Evolutionary conservation across 1,140 invertebrate species (phyloP).

Genomic region (Apis florea): DNA sequence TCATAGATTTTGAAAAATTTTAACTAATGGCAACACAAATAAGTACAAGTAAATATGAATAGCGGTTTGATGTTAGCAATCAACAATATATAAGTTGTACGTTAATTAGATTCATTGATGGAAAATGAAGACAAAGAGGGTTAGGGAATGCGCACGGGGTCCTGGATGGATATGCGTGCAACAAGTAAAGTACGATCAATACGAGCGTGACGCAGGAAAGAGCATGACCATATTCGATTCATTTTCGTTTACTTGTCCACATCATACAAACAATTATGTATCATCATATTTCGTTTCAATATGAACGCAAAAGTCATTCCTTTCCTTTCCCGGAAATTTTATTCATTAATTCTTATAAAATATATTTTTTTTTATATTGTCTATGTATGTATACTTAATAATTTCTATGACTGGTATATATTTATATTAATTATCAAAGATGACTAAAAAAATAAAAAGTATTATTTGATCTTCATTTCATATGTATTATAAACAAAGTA

Average conservation of each 20-base stretch:
- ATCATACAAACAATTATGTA: not conserved
- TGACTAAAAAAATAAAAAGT: not conserved
- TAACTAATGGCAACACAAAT: not conserved
- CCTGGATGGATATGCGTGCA: slow-evolving; percentile 34
- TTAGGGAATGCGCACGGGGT: slow-evolving; percentile 30
- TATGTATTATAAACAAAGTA: too few relatives aligned
- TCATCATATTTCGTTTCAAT: not conserved
- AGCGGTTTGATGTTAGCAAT: not conserved
- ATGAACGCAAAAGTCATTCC: too few relatives aligned
- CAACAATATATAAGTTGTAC: slow-evolving; percentile 42
- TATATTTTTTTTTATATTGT: not conserved
- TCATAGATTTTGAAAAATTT: not conserved
- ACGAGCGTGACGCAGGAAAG: slow-evolving; percentile 19
- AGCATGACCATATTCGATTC: slow-evolving; percentile 8
- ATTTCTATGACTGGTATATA: not conserved
- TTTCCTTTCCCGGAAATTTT: too few relatives aligned
- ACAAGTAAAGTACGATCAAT: slow-evolving; percentile 51
- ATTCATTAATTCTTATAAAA: not conserved
- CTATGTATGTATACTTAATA: not conserved
- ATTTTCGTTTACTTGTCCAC: not conserved
- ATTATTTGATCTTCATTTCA: not conserved
- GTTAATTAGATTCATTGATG: slow-evolving; percentile 72
- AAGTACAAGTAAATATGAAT: not conserved
- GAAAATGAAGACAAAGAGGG: slow-evolving; percentile 63
- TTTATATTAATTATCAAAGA: not conserved